Evolutionary conservation across 1,140 invertebrate species (phyloP), one percentile per base, ranked within the genome.

Genomic region (Conus ventricosus): DNA sequence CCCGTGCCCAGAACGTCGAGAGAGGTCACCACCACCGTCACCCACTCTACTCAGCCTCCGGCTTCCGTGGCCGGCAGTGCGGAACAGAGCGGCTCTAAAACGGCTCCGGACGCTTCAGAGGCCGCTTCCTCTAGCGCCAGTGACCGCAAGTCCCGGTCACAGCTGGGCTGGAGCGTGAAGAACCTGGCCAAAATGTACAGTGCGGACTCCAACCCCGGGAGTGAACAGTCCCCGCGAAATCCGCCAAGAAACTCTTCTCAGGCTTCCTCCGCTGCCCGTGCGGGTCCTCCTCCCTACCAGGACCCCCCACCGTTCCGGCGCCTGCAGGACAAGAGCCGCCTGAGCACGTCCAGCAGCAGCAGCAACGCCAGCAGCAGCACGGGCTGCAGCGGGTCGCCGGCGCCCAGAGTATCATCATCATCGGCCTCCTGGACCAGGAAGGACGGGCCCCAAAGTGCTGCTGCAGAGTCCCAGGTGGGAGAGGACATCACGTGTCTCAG

Each of bases 161-260:
- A 91, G 60, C 85, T 93, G 25, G 90, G 90, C 2, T 93, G 92
- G 92, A 92, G 91, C 91, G 92, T 93, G 8, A 91, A 91, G 88
- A 86, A 85, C 57, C 76, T 92, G 84, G 89, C 87, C 63, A 88
- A 90, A 71, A 87, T 88, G 10, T 93, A 88, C 81, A 90, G 89
- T 39, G 84, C 88, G 71, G 87, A 89, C 54, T 63, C 84, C 51
- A 67, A 53, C 39, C 25, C 25, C 4, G 25, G 55, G 20, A 20
- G 55, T 23, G 27, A 57, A n/a, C 71, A 76, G 71, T n/a, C n/a
- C 71, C 10, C 8, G 20, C 23, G 23, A 55, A 54, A 83, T 54
- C 82, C 82, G 54, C 57, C 25, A 0, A 57, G n/a, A 17, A 27
- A 3, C 63, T 15, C 23, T 39, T 13, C 67, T 81, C 67, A 15